Conservation (phyloP, 1,140 invertebrate species). For the Drosophila sproati region DNA sequence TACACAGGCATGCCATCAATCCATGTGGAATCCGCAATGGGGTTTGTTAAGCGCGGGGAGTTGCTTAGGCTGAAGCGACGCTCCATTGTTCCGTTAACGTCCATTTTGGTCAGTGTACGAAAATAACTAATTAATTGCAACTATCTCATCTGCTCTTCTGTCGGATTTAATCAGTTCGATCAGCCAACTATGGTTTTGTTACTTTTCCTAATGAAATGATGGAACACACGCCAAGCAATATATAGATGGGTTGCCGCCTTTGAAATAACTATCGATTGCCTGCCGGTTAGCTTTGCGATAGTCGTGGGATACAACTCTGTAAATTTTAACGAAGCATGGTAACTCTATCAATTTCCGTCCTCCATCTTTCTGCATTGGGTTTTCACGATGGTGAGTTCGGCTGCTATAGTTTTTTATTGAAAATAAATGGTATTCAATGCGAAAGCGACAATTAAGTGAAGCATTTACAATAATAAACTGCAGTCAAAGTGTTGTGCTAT, state of each 20-base stretch:
- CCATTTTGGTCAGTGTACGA: not conserved
- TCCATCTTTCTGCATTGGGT: constrained; percentile 84
- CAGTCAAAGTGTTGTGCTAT: constrained; percentile 12
- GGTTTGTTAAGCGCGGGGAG: constrained; percentile 50
- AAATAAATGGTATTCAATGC: constrained; percentile 47
- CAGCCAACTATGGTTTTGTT: not conserved
- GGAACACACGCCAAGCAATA: constrained; percentile 19
- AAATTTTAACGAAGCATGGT: constrained; percentile 44
- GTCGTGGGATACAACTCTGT: constrained; percentile 30
- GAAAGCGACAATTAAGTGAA: constrained; percentile 36
- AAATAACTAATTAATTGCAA: not conserved
- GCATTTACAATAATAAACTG: constrained; percentile 14
- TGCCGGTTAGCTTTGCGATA: not conserved
- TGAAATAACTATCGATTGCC: constrained; percentile 46
- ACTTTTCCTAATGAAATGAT: constrained; percentile 18
- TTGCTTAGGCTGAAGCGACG: constrained; percentile 64
- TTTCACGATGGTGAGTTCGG: constrained; percentile 84
- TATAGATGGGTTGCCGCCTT: constrained; percentile 27
- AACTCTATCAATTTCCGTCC: constrained; percentile 78
- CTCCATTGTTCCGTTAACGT: constrained; percentile 50
- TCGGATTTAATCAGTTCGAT: too few relatives aligned
- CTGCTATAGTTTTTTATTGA: constrained; percentile 48
- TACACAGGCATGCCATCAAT: constrained; percentile 50
- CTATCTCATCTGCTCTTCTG: not conserved
- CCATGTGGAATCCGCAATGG: constrained; percentile 79